Base-by-base conservation (phyloP, 1,140 invertebrate species). In the Pseudomyrmex dendroicus region DNA sequence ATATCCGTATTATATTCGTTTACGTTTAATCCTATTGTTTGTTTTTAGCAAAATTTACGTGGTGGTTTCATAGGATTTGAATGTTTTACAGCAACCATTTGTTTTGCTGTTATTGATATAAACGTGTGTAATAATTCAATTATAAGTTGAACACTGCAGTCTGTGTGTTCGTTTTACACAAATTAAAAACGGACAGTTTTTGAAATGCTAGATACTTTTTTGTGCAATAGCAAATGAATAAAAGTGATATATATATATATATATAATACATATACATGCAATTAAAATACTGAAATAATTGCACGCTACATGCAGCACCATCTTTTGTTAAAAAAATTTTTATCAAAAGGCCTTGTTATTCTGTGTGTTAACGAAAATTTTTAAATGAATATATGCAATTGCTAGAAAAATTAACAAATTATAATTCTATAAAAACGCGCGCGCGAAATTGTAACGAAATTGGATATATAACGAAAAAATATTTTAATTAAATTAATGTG, bases 151-250 rank as follows among this genome's bases (percentile, higher is more conserved):
- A 77, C 56, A n/a, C 35, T 44, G n/a, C 25, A 54, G 4, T 52
- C 1, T 1, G 10, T 20, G 25, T 20, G 20, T 77, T 56, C 0
- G 4, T 67, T 46, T 35, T 35, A 54, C 12, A 25, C 10, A 63
- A 77, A 67, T 77, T 46, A 8, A 9, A 67, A 56, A 67, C 35
- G 54, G 13, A 56, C 2, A 50, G 5, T 77, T 67, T 67, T 77
- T 7, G 2, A 73, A 62, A 73, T 48, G 12, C 61, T 73, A 73
- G 57, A 73, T 73, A 73, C 12, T 52, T 13, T 52, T 62, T 73
- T 48, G 22, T 66, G n/a, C 25, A 35, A 74, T 35, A 56, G 8
- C n/a, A 22, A 57, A 46, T 46, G 8, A 17, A 48, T 17, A 15
- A 66, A 17, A 10, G 64, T 35, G 35, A 35, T 35, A 35, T 7